Evolutionary conservation across 1,140 invertebrate genomes (phyloP), one percentile per base, ranked within the genome.

Genomic region (Apis cerana): DNA sequence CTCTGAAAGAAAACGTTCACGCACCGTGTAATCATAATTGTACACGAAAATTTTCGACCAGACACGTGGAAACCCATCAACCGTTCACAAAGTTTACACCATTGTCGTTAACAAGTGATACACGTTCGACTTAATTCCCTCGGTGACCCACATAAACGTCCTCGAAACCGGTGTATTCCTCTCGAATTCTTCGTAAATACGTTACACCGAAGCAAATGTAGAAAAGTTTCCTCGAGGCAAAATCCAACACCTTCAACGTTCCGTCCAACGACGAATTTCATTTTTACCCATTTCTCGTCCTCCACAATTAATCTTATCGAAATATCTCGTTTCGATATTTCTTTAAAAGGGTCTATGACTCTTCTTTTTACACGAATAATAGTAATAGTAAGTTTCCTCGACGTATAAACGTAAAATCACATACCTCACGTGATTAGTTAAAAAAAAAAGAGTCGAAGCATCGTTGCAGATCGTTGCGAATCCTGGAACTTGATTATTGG

Each of bases 351-450:
- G 58, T 84, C 67, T 70, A 75, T 50, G 85, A 82, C 82, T 43
- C 33, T 5, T 3, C 72, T 74, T 58, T 43, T 87, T 84, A 74
- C 79, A 76, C 69, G 62, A 76, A 79, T 64, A 65, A 5, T 56
- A 19, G 52, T 15, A n/a, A n/a, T n/a, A 5, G 50, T 75, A 43
- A 5, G 5, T 17, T 19, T 13, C 85, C 77, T 87, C 85, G 82
- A 77, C 56, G 65, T 78, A 62, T 78, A 80, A 78, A 11, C 54
- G 61, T 64, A 65, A 64, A 82, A 88, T 88, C 79, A 84, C 76
- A 72, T 33, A 33, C 71, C 78, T 43, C 58, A 15, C 9, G 33
- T 64, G 13, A 70, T 58, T 84, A 27, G 72, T 65, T 80, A 48
- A 84, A 88, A 56, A 64, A 72, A 33, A 33, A 3, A 33, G 33